These are phyloP conservation scores for Neelides sp. DNA, from an alignment of 1,140 invertebrate genomes.

Conservation along the genomic window DNA sequence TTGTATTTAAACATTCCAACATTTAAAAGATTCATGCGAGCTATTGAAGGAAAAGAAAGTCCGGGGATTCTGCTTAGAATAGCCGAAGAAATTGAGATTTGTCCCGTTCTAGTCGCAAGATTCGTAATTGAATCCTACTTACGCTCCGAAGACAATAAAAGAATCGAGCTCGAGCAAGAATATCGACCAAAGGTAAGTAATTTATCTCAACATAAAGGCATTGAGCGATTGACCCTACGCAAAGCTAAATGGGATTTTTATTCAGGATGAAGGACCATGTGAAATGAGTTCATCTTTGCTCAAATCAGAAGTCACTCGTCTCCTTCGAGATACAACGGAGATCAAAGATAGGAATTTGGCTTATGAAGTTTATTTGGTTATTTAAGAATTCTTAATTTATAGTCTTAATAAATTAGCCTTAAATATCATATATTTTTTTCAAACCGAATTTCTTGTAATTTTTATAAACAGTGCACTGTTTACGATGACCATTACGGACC, in stretches of 20 bases:
- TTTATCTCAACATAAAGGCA: not conserved
- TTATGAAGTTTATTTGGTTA: constrained; percentile 63
- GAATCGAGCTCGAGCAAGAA: not conserved
- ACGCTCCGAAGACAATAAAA: not conserved
- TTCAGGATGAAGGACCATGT: not conserved
- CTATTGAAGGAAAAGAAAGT: constrained; percentile 32
- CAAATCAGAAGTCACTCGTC: constrained; percentile 41
- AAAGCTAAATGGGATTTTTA: not conserved
- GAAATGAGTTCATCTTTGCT: constrained; percentile 4
- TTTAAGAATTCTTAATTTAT: no score
- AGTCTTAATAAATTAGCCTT: constrained; percentile 1
- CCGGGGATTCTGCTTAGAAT: constrained; percentile 46
- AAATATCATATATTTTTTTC: constrained; percentile 34
- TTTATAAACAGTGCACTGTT: constrained; percentile 44
- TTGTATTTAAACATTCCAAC: not conserved
- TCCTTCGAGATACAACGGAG: constrained; percentile 54
- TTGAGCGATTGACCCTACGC: not conserved
- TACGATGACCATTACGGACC: constrained; percentile 64
- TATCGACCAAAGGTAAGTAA: not conserved
- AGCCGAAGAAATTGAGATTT: constrained; percentile 42
- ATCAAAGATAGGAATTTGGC: constrained; percentile 58
- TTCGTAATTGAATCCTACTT: constrained; percentile 50
- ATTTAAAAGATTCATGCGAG: constrained; percentile 30
- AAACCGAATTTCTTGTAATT: constrained; percentile 23
- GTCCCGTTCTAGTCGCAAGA: constrained; percentile 51